Conservation (phyloP, 2,888 invertebrate species). For the Drymonia ruficornis region DNA sequence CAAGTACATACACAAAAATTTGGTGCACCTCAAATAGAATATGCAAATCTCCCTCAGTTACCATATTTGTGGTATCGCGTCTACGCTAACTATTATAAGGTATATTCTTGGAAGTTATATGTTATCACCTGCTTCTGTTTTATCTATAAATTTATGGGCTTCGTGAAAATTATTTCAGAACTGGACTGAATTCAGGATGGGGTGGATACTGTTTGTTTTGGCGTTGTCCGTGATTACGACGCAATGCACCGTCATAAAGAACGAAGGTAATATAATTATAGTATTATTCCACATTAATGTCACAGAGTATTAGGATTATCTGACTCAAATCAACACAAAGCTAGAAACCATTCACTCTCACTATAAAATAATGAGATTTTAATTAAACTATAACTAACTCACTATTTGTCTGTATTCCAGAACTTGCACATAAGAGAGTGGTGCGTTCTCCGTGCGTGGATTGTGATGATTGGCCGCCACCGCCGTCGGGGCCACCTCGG, state of each 20-base stretch:
- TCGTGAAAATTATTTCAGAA: conserved; percentile 41
- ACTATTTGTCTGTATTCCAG: neutral
- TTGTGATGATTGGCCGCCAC: neutral
- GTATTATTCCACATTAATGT: too few relatives aligned
- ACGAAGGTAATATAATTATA: conserved; percentile 23
- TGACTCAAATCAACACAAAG: too few relatives aligned
- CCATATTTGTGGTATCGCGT: conserved; percentile 54
- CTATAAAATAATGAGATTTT: too few relatives aligned
- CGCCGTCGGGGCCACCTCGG: neutral
- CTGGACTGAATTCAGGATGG: conserved; percentile 43
- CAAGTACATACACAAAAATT: conserved; percentile 26
- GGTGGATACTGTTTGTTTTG: conserved; percentile 32
- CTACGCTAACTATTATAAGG: conserved; percentile 37
- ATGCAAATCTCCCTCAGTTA: conserved; percentile 55
- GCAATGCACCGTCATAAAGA: conserved; percentile 44
- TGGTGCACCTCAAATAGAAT: conserved; percentile 37
- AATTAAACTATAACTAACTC: neutral
- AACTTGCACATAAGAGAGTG: neutral
- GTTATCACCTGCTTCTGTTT: conserved; percentile 33
- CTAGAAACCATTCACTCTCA: too few relatives aligned
- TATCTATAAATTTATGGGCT: conserved; percentile 55
- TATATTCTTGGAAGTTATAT: conserved; percentile 60
- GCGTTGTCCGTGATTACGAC: conserved; percentile 40
- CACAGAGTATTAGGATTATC: too few relatives aligned
- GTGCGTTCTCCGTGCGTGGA: conserved; percentile 1